Conservation (phyloP, 2,113 vertebrate species). For the Hyperoodon ampullatus region DNA sequence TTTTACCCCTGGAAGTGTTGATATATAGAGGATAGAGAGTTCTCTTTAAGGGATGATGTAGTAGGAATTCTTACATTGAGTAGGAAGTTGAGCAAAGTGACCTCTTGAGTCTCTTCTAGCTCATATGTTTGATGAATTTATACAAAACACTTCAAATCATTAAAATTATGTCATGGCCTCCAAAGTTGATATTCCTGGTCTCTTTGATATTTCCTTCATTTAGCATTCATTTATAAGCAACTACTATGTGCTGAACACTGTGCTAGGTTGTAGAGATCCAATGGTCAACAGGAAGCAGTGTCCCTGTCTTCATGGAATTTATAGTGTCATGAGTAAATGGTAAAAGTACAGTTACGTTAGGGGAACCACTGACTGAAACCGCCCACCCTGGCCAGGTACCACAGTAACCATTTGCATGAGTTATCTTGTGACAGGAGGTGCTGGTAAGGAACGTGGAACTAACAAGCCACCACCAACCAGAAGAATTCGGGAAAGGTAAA, state of each 20-base stretch:
- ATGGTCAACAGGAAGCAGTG: neutral
- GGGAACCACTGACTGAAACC: too few relatives aligned
- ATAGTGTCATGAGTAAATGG: neutral
- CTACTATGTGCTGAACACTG: neutral
- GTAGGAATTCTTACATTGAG: neutral
- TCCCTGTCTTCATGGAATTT: neutral
- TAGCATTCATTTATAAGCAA: neutral
- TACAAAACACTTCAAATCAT: neutral
- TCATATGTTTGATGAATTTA: conserved; percentile 12
- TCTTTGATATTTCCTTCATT: conserved; percentile 24
- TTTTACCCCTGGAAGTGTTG: neutral
- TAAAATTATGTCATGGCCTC: neutral
- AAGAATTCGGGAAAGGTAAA: too few relatives aligned
- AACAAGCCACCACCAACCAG: too few relatives aligned
- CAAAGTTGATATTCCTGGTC: neutral
- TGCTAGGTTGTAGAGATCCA: neutral
- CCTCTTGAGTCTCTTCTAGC: neutral
- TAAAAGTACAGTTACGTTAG: neutral
- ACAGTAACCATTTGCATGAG: too few relatives aligned
- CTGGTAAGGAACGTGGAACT: too few relatives aligned
- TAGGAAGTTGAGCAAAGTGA: conserved; percentile 19
- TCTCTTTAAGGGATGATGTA: neutral
- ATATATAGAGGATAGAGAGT: neutral
- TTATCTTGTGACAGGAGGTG: too few relatives aligned
- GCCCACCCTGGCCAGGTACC: too few relatives aligned